Evolutionary conservation across 2,888 invertebrate genomes (phyloP), one percentile per base, ranked within the genome.

Genomic region (Hypomecis punctinalis): DNA sequence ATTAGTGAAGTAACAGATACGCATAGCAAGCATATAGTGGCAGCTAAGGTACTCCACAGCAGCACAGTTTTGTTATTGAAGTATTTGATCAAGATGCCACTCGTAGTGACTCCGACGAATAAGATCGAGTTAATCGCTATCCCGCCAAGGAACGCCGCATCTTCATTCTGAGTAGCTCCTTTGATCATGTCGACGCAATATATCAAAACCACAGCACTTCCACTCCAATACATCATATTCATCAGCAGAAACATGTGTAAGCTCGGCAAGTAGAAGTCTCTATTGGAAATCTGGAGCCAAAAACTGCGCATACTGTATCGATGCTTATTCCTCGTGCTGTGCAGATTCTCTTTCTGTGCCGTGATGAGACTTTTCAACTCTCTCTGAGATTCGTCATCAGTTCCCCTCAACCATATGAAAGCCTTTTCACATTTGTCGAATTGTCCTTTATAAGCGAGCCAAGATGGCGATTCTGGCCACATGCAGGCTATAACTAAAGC

Each of bases 381-480:
- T 45, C 42, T 72, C 45, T 64, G 63, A 0, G 73, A 66, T 39
- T 42, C 47, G 10, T 62, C 63, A 47, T 61, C 67, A 0, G 64
- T 47, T 10, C 75, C 75, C 49, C 75, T 69, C 35, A 75, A 23
- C 71, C 70, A 71, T 36, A 46, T 46, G n/a, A 73, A 73, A 0
- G 70, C 66, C 47, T 59, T 47, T 46, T 70, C 71, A 55, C 73
- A 73, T 67, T 61, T 65, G 7, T 67, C 68, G 36, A 67, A 71
- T 46, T 72, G 52, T 6, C 69, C 71, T 57, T 69, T 75, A 10
- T 48, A 71, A 3, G 75, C 75, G 35, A 75, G 63, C 75, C 73
- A 75, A 0, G 67, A 61, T 0, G 74, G 74, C 0, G 74, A 72
- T 43, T 74, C 72, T 9, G 74, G 72, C 71, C 71, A 74, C 48